Base-by-base conservation (phyloP, 2,797 vertebrate genomes). In the Channallabes apus region DNA sequence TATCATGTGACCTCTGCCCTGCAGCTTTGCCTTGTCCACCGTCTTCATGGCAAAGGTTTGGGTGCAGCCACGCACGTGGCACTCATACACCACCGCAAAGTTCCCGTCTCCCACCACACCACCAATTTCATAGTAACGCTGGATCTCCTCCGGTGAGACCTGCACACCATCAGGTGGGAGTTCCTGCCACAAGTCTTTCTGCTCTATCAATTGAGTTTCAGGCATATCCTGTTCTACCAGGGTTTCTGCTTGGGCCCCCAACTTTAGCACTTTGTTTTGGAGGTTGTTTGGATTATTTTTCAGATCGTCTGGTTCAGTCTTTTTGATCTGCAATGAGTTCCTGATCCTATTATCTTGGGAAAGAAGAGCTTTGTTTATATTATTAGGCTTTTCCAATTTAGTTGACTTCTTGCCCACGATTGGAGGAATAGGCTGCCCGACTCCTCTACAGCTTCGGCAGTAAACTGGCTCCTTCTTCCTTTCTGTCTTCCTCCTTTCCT, bases 1-100 rank as follows among this genome's bases (percentile, higher is more conserved):
- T 89, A 99, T 96, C 94, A 99, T 98, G 91, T 98, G 97, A 90
- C 97, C 97, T 64, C 97, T 97, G 0, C 98, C 98, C 86, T 96
- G 94, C 89, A 99, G 94, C 86, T 98, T 98, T 61, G 96, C 93
- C 87, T 96, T 97, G 88, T 98, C 96, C 0, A 99, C 95, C 3
- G 99, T 96, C 93, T 99, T 99, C 95, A 99, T 92, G 20, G 98
- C 98, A 0, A 96, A 96, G 15, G 88, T 91, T 88, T 94, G 93
- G 46, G 92, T 91, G 4, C 89, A 92, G 87, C 92, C 91, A 0
- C 94, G 96, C 32, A 93, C 95, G 56, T 91, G 89, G 88, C 98
- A 98, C 89, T 98, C 96, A 86, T 95, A 97, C 86, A 99, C 98
- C 54, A 98, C 93, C 0, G 98, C 98, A 65, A 99, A 99, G 90